Evolutionary conservation across 2,888 invertebrate genomes (phyloP).

Genomic region (Clepsis dumicolana): DNA sequence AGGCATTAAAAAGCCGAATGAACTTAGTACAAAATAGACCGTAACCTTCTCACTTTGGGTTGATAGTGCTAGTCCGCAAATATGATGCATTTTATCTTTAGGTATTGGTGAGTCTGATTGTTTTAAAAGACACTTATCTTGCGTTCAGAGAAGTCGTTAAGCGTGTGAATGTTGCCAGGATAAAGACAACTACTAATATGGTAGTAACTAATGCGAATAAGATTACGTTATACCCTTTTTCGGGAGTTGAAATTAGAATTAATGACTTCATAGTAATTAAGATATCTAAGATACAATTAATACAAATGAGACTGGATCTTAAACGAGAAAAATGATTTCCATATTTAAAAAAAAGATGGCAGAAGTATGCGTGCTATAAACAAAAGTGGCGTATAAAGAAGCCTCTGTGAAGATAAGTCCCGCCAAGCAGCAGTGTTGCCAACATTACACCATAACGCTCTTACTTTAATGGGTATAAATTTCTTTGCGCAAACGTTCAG

Average conservation of each 20-base stretch:
- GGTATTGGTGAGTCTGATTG: conserved; percentile 46
- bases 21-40: not conserved
- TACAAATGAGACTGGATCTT: not conserved
- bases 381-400: no score
- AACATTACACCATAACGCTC: conserved; percentile 7
- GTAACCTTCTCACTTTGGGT: not conserved
- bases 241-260: conserved; percentile 13
- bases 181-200: conserved; percentile 41
- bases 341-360: no score
- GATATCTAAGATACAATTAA: conserved; percentile 10
- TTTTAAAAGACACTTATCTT: conserved; percentile 47
- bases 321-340: not conserved
- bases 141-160: conserved; percentile 52
- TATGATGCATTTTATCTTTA: not conserved
- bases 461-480: conserved; percentile 19
- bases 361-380: no score
- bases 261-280: conserved; percentile 6
- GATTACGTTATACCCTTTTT: conserved; percentile 32
- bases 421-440: conserved; percentile 2
- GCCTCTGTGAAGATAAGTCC: no score
- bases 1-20: not conserved
- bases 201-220: conserved; percentile 33
- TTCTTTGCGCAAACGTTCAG: conserved; percentile 22
- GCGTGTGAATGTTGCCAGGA: conserved; percentile 49
- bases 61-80: not conserved